phyloP scores from a whole-genome alignment of 2,888 invertebrate species.

The Neria commutata region DNA sequence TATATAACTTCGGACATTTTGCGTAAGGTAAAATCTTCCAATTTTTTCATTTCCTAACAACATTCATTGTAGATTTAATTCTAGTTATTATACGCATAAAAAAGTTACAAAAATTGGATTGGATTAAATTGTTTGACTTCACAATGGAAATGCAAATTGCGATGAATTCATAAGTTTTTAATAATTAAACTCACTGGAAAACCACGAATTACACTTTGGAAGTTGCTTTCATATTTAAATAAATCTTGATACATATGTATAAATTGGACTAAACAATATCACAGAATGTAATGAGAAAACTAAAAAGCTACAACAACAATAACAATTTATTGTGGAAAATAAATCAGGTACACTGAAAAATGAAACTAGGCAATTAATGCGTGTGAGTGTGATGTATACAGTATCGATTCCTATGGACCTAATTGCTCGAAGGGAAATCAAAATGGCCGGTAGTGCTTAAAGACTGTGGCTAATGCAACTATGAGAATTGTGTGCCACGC shows the following conservation, averaged over 20 bases:
- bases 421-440: constrained; percentile 1
- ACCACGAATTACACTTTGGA: too few species aligned
- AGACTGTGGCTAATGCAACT: constrained; percentile 26
- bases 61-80: neutral
- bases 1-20: neutral
- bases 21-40: neutral
- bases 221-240: too few species aligned
- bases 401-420: neutral
- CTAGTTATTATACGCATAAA: too few species aligned
- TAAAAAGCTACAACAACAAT: too few species aligned
- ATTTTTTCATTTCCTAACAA: neutral
- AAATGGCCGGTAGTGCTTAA: constrained; percentile 21
- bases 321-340: neutral
- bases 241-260: too few species aligned
- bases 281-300: too few species aligned
- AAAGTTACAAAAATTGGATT: neutral
- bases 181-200: too few species aligned
- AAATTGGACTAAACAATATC: too few species aligned
- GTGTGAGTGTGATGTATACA: neutral
- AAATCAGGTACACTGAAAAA: constrained; percentile 22
- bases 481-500: constrained; percentile 24
- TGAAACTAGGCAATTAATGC: neutral
- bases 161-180: too few species aligned
- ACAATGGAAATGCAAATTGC: too few species aligned
- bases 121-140: neutral